These are phyloP conservation scores for Carassius auratus DNA, from an alignment of 2,113 vertebrate species.

Conservation along the genomic window DNA sequence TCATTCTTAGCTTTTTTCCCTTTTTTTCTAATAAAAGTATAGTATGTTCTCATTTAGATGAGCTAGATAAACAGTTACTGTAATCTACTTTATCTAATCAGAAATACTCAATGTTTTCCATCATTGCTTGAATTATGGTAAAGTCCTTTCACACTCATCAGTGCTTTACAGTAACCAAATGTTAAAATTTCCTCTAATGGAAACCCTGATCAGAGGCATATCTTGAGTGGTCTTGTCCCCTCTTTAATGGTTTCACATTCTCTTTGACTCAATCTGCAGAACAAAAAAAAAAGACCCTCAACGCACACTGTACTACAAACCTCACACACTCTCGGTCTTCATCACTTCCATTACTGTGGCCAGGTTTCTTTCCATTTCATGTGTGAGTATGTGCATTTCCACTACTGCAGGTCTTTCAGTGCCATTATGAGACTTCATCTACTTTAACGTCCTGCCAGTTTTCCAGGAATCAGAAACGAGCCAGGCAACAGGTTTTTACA, in stretches of 20 bases:
- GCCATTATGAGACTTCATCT: constrained; percentile 6
- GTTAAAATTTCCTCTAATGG: constrained; percentile 15
- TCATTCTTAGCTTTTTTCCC: no score
- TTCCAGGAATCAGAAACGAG: constrained; percentile 46
- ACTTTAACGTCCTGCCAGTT: constrained; percentile 36
- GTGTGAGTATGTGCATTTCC: neutral
- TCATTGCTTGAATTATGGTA: constrained; percentile 33
- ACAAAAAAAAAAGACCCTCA: constrained; percentile 24
- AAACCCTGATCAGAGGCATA: constrained; percentile 32
- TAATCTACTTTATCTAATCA: neutral
- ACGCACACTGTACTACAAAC: constrained; percentile 15
- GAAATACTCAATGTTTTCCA: constrained; percentile 56
- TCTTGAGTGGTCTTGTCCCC: constrained; percentile 26
- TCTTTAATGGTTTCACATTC: neutral
- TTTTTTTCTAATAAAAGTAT: no score
- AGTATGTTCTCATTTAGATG: neutral
- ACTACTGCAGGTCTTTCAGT: neutral
- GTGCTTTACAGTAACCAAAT: neutral
- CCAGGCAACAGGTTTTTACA: constrained; percentile 8
- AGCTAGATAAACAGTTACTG: constrained; percentile 8
- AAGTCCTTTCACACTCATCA: neutral
- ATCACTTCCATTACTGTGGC: constrained; percentile 2
- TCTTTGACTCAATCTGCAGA: constrained; percentile 29
- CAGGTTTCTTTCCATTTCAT: neutral
- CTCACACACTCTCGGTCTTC: neutral